Evolutionary conservation across 2,113 vertebrate species (phyloP).

Genomic region (Thunnus maccoyii): DNA sequence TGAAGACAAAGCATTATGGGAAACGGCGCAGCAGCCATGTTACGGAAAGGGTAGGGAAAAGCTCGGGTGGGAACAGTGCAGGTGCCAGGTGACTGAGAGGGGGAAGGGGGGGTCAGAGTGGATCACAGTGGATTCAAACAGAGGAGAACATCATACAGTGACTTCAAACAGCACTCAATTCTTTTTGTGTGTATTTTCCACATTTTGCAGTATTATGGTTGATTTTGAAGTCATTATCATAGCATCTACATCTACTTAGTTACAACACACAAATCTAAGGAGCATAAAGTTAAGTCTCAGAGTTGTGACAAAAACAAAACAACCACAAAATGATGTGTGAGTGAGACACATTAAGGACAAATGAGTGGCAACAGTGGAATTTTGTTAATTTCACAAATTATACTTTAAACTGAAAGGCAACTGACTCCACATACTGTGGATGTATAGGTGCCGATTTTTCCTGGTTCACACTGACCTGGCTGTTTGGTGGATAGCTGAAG

Average conservation of each 20-base stretch:
- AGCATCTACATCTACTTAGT: background rate
- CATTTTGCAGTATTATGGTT: background rate
- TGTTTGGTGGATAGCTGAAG: constrained; percentile 93
- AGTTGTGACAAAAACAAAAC: constrained; percentile 7
- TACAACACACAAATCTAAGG: background rate
- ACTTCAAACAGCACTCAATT: background rate
- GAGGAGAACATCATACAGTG: background rate
- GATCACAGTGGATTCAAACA: constrained; percentile 50
- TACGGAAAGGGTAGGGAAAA: constrained; percentile 52
- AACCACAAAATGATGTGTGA: background rate
- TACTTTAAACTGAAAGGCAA: background rate
- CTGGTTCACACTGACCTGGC: constrained; percentile 87
- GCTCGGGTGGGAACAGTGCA: constrained; percentile 65
- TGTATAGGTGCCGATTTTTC: background rate
- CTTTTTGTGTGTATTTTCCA: too few species aligned
- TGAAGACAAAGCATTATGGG: constrained; percentile 89
- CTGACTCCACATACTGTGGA: background rate
- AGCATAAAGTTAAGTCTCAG: background rate
- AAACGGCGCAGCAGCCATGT: constrained; percentile 77
- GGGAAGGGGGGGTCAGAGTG: constrained; percentile 57
- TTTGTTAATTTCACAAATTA: background rate
- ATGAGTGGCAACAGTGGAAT: background rate
- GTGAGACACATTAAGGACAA: background rate
- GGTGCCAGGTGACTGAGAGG: constrained; percentile 53
- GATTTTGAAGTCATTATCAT: background rate